These are phyloP conservation scores for Rafetus swinhoei DNA, from an alignment of 2,113 vertebrate genomes.

Conservation along the genomic window DNA sequence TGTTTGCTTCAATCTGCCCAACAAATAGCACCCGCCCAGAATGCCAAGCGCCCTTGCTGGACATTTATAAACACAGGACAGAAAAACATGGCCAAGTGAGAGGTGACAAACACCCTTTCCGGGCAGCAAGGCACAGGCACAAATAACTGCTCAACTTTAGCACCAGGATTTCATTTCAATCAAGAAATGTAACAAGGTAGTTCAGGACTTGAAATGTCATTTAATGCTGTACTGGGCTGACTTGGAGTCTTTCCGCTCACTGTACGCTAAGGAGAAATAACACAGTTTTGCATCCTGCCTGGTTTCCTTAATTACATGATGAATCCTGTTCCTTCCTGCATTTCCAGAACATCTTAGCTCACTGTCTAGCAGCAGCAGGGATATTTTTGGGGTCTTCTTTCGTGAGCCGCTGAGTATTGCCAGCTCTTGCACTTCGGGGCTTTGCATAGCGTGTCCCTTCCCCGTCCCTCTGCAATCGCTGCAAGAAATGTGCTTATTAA, in stretches of 20 bases:
- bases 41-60: not conserved
- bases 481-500: not conserved
- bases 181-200: slow-evolving; percentile 51
- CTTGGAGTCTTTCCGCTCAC: slow-evolving; percentile 53
- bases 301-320: slow-evolving; percentile 41
- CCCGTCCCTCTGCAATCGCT: not conserved
- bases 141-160: slow-evolving; percentile 52
- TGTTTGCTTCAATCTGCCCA: not conserved
- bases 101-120: not conserved
- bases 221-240: slow-evolving; percentile 25
- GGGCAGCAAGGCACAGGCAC: slow-evolving; percentile 33
- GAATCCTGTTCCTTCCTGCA: slow-evolving; percentile 23
- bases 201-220: slow-evolving; percentile 35
- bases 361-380: not conserved
- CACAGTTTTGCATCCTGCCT: slow-evolving; percentile 34
- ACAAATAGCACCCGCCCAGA: not conserved
- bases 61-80: not conserved
- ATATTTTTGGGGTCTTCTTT: slow-evolving; percentile 10
- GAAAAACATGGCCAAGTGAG: not conserved
- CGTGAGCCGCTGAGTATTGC: not conserved
- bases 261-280: slow-evolving; percentile 60
- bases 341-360: slow-evolving; percentile 34
- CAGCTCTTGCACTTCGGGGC: not conserved
- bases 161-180: slow-evolving; percentile 57
- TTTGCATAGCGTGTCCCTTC: not conserved